Evolutionary conservation across 2,888 invertebrate genomes (phyloP), one percentile per base, ranked within the genome.

Genomic region (Microctonus brassicae): DNA sequence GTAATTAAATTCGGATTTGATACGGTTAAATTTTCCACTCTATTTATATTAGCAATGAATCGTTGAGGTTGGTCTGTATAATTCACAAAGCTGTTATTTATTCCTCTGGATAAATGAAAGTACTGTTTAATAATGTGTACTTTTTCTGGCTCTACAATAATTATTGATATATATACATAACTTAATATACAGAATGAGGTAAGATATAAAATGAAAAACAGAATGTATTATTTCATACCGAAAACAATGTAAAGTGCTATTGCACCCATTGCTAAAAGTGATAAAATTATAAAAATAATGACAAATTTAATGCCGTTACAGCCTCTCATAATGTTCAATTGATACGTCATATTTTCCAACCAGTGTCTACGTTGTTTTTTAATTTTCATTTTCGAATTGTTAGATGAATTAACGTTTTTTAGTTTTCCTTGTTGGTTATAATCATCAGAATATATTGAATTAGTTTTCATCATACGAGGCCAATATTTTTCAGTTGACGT

Each of bases 371-470:
- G 82, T 80, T 73, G 84, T 83, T 64, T 81, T 77, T 57, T 84
- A n/a, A 47, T 17, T 17, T 47, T 20, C 6, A 47, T 17, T 17
- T 17, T n/a, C 47, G 7, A n/a, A 17, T 17, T 47, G 17, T n/a
- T 17, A 47, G 20, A 17, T 47, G 9, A 6, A 17, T 47, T 17
- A 7, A 9, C 17, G 7, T 47, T 17, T 5, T 47, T 17, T 1
- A 20, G 17, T 17, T 47, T 47, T 1, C 47, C n/a, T n/a, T n/a
- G 47, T 6, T 47, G 47, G 17, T 47, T 86, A 58, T 85, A 83
- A 53, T 87, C 85, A 76, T 86, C 86, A 57, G 87, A 84, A 75
- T 87, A 87, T 68, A 87, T 87, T 24, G 87, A 87, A 75, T 87
- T 87, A 71, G 87, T 83, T 75, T 86, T 86, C 86, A 87, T 86